These are phyloP conservation scores for mouse (Mus musculus) DNA, from an alignment of 2,113 vertebrate genomes.

Conservation along the genomic window GRCm39 chr5:86396001-86396500, in stretches of 20 bases:
- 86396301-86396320: slow-evolving; percentile 21
- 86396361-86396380: slow-evolving; percentile 14
- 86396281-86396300: background rate
- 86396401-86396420: background rate
- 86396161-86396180: background rate
- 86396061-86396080: background rate
- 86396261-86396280: background rate
- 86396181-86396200: background rate
- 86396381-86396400: slow-evolving; percentile 27
- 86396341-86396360: slow-evolving; percentile 4
- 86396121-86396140: background rate
- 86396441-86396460: slow-evolving; percentile 52
- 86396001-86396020: background rate
- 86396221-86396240: background rate
- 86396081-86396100: background rate
- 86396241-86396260: background rate
- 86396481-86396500: background rate
- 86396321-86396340: slow-evolving; percentile 18
- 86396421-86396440: slow-evolving; percentile 53
- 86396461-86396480: slow-evolving; percentile 19
- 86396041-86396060: background rate
- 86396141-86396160: background rate
- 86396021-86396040: too few relatives aligned
- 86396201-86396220: background rate
- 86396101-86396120: background rate